Conservation (phyloP, 2,113 vertebrate species). For the Prionailurus bengalensis region DNA sequence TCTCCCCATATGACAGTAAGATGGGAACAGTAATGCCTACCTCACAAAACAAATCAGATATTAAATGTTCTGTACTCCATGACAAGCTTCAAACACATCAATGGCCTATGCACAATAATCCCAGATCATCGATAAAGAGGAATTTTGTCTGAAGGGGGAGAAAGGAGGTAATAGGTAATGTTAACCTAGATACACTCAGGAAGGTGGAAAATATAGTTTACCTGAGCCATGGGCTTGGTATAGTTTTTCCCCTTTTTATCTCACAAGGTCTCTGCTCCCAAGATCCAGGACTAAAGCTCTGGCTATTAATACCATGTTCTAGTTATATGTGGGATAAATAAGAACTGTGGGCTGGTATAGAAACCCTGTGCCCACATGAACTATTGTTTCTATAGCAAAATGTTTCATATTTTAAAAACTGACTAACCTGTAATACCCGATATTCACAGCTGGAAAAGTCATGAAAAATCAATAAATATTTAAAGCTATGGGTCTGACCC, state of each 20-base stretch:
- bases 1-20: background rate
- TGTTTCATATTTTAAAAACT: background rate
- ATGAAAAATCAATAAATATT: constrained; percentile 14
- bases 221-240: background rate
- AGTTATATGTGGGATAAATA: background rate
- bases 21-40: background rate
- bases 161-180: background rate
- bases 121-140: background rate
- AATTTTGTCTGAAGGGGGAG: background rate
- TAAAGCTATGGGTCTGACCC: background rate
- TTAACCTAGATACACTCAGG: background rate
- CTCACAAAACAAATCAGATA: background rate
- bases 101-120: background rate
- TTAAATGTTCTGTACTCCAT: background rate
- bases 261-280: background rate
- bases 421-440: background rate
- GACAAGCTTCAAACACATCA: background rate
- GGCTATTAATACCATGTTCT: background rate
- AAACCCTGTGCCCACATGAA: background rate
- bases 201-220: background rate
- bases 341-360: background rate
- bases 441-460: background rate
- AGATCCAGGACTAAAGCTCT: background rate
- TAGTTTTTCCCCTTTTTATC: background rate
- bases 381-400: background rate